These are phyloP conservation scores for Naja naja DNA, from an alignment of 2,113 vertebrate genomes.

Conservation along the genomic window DNA sequence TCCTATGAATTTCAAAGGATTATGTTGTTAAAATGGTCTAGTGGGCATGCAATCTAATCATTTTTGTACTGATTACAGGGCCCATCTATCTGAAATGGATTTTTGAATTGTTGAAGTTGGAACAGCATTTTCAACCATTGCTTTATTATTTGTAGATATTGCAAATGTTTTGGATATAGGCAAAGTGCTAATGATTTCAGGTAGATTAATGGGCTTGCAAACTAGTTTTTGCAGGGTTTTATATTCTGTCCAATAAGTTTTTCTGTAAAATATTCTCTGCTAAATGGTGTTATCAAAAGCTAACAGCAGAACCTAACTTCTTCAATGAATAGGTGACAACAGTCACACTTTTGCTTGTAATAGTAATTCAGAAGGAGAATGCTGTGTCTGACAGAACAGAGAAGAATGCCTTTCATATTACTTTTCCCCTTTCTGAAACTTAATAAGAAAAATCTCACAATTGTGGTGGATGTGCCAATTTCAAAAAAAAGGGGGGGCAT, in stretches of 20 bases:
- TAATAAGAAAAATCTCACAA: background rate
- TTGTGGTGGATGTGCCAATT: background rate
- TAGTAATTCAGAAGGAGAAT: slow-evolving; percentile 30
- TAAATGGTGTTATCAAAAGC: slow-evolving; percentile 30
- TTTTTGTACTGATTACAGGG: slow-evolving; percentile 57
- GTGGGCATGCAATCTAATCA: slow-evolving; percentile 54
- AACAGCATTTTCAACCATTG: slow-evolving; percentile 35
- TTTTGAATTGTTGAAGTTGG: slow-evolving; percentile 51
- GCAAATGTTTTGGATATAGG: slow-evolving; percentile 34
- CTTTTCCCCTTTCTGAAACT: slow-evolving; percentile 13
- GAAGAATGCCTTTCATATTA: slow-evolving; percentile 10
- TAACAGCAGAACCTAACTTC: slow-evolving; percentile 35
- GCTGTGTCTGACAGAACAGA: background rate
- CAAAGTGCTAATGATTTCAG: slow-evolving; percentile 43
- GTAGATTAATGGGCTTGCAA: slow-evolving; percentile 48
- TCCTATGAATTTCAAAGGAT: slow-evolving; percentile 53
- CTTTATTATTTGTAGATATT: slow-evolving; percentile 53
- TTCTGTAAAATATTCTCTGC: slow-evolving; percentile 31
- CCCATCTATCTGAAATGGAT: slow-evolving; percentile 57
- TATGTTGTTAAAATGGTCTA: slow-evolving; percentile 57
- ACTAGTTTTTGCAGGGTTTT: slow-evolving; percentile 38
- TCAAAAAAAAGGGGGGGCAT: background rate
- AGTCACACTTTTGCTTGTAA: slow-evolving; percentile 24
- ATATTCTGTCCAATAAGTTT: slow-evolving; percentile 32
- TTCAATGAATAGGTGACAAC: slow-evolving; percentile 40